phyloP scores from a whole-genome alignment of 2,888 invertebrate species.

The Drosophila pegasa region DNA sequence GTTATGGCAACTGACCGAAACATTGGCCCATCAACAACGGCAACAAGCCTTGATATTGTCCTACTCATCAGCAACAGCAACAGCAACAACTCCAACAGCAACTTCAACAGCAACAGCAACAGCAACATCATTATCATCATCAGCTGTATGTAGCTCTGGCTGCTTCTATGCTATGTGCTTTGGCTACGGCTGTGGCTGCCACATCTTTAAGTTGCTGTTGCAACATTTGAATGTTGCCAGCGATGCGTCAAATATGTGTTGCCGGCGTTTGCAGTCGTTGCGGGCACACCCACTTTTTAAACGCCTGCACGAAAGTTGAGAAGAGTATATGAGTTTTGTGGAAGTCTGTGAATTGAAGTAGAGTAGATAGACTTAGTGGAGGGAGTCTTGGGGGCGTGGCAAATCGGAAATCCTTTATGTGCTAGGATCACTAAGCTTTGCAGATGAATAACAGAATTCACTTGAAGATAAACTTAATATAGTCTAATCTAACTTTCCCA shows the following conservation, averaged over 20 bases:
- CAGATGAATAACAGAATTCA: background rate
- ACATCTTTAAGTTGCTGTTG: constrained; percentile 56
- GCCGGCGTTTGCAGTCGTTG: constrained; percentile 52
- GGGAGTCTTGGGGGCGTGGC: background rate
- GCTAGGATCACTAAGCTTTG: no score
- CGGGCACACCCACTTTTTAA: constrained; percentile 64
- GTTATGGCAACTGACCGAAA: constrained; percentile 80
- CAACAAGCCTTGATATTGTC: constrained; percentile 60
- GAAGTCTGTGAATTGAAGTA: no score
- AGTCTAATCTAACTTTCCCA: background rate
- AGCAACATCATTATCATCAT: constrained; percentile 39
- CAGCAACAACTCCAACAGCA: constrained; percentile 32
- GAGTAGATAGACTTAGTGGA: no score
- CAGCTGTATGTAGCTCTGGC: constrained; percentile 31
- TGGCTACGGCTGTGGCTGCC: constrained; percentile 58
- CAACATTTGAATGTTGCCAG: constrained; percentile 70
- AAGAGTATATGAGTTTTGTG: background rate
- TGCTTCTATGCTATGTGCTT: constrained; percentile 33
- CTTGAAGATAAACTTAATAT: background rate
- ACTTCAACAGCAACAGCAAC: constrained; percentile 10
- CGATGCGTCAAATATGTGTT: constrained; percentile 70
- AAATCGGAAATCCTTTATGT: no score
- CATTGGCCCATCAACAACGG: constrained; percentile 73
- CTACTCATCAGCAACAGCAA: constrained; percentile 53
- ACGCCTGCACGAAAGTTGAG: background rate